Evolutionary conservation across 2,797 vertebrate species (phyloP).

Genomic region (Strix occidentalis): DNA sequence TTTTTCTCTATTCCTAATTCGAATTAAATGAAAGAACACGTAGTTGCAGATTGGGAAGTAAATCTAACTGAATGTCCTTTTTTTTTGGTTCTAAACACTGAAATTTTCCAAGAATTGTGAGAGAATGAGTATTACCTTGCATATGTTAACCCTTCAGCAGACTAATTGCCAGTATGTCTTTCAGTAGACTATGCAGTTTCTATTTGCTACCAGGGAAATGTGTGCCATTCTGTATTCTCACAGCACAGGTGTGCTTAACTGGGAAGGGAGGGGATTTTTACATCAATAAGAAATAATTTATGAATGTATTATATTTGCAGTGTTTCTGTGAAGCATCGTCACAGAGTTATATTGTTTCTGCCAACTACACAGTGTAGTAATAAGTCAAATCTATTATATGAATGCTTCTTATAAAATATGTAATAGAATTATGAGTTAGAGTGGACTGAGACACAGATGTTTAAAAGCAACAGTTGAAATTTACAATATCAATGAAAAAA

Average conservation of each 20-base stretch:
- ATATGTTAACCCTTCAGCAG: not conserved
- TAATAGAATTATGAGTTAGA: conserved; percentile 6
- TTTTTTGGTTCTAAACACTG: not conserved
- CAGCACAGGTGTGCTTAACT: not conserved
- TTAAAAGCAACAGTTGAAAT: conserved; percentile 12
- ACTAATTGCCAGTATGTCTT: not conserved
- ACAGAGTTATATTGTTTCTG: not conserved
- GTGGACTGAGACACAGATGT: not conserved
- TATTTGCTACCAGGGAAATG: not conserved
- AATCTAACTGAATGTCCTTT: not conserved
- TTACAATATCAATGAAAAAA: not conserved
- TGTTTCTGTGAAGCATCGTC: not conserved
- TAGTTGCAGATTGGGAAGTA: not conserved
- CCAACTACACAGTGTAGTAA: not conserved
- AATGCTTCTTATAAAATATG: not conserved
- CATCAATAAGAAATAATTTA: conserved; percentile 20
- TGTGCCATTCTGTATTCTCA: not conserved
- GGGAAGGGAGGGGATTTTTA: not conserved
- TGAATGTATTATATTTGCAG: not conserved
- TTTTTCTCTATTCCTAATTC: not conserved
- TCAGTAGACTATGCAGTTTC: not conserved
- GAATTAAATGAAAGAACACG: not conserved
- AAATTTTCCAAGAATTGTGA: not conserved
- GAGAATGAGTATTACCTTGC: not conserved
- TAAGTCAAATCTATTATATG: not conserved